These are phyloP conservation scores for Oceanodroma leucorhoa DNA, from an alignment of 2,797 vertebrate genomes.

Conservation along the genomic window DNA sequence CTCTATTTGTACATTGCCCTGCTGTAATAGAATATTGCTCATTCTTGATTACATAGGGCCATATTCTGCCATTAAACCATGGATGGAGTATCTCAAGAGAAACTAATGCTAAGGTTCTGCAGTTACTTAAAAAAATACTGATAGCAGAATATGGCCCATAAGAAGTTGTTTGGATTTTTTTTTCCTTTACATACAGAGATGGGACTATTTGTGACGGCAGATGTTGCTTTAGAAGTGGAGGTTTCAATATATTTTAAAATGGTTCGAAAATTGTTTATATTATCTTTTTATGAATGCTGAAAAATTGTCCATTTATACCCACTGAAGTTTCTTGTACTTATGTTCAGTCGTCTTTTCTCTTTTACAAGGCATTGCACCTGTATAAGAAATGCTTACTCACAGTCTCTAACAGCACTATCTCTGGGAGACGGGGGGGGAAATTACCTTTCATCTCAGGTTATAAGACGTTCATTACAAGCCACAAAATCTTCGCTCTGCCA, in stretches of 20 bases:
- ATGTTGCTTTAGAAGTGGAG: background rate
- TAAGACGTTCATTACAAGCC: background rate
- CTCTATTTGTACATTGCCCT: background rate
- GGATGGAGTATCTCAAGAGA: background rate
- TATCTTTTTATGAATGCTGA: background rate
- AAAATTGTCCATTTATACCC: background rate
- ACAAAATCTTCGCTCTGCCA: background rate
- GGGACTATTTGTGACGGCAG: background rate
- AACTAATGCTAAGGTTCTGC: background rate
- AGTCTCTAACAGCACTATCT: background rate
- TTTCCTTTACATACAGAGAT: background rate
- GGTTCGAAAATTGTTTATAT: background rate
- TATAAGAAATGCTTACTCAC: background rate
- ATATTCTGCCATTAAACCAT: background rate
- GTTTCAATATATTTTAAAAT: background rate
- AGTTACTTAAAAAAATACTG: background rate
- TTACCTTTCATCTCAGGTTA: background rate
- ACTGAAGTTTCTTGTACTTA: background rate
- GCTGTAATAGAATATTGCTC: background rate
- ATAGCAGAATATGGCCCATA: background rate
- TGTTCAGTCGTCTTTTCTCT: background rate
- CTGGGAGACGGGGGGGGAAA: background rate
- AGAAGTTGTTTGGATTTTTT: background rate
- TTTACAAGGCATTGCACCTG: background rate
- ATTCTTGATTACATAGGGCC: background rate